phyloP scores from a whole-genome alignment of 2,797 vertebrate species.

The Nyctalus aviator region DNA sequence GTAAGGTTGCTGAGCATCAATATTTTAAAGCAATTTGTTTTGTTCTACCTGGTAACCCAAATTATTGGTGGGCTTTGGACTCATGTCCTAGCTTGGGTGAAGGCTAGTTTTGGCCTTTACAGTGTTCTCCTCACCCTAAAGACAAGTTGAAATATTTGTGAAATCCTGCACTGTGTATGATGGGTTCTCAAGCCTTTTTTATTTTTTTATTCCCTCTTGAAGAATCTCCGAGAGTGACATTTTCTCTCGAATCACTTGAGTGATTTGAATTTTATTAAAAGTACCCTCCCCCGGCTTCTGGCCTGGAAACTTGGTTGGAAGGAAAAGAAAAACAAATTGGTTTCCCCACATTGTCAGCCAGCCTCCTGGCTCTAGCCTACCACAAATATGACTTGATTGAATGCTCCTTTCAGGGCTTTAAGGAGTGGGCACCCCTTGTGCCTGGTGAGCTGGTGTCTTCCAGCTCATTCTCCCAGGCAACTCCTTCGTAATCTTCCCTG shows the following conservation, averaged over 20 bases:
- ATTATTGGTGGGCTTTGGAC: constrained; percentile 1
- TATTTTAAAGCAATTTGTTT: constrained; percentile 65
- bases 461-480: not conserved
- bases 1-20: constrained; percentile 34
- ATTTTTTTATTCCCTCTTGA: not conserved
- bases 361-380: not conserved
- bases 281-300: constrained; percentile 22
- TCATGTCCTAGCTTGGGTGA: not conserved
- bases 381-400: not conserved
- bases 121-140: not conserved
- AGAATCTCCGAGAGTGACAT: not conserved
- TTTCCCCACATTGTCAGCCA: not conserved
- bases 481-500: not conserved
- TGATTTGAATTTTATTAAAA: constrained; percentile 62
- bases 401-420: constrained; percentile 5
- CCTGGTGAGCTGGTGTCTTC: constrained; percentile 16
- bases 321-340: constrained; percentile 56
- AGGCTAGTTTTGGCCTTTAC: not conserved
- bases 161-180: not conserved
- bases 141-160: constrained; percentile 27
- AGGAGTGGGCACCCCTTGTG: not conserved
- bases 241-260: constrained; percentile 54
- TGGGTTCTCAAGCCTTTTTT: not conserved
- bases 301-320: constrained; percentile 57
- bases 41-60: constrained; percentile 8